These are phyloP conservation scores for Magallana ariakensis DNA, from an alignment of 1,140 invertebrate genomes.

Conservation along the genomic window DNA sequence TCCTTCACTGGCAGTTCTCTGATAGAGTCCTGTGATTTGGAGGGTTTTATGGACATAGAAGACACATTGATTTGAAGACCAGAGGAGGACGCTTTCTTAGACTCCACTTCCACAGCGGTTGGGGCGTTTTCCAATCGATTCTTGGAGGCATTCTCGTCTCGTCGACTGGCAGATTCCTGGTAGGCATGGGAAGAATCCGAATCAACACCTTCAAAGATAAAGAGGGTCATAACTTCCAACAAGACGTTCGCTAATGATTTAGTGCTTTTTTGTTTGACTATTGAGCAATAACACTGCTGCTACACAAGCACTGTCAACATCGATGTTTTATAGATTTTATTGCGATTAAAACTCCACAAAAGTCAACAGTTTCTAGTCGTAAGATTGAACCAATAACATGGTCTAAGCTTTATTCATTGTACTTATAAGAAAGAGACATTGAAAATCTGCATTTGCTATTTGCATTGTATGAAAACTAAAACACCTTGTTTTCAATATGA, in stretches of 20 bases:
- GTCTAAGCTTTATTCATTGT: too few relatives aligned
- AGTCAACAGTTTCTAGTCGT: neutral
- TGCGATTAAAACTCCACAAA: neutral
- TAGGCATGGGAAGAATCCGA: conserved; percentile 33
- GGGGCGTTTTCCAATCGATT: neutral
- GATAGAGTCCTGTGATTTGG: neutral
- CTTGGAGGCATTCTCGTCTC: neutral
- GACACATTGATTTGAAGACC: neutral
- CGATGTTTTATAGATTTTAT: conserved; percentile 2
- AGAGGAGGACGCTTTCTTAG: neutral
- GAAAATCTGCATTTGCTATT: too few relatives aligned
- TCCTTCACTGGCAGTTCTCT: neutral
- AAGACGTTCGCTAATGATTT: too few relatives aligned
- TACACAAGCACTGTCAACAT: neutral
- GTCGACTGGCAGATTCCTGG: conserved; percentile 5
- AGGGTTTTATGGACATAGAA: neutral
- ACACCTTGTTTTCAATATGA: too few relatives aligned
- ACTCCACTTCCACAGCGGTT: neutral
- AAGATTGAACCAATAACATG: too few relatives aligned
- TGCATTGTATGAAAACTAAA: too few relatives aligned
- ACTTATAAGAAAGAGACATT: too few relatives aligned
- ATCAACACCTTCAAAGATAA: conserved; percentile 10
- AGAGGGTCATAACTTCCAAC: neutral
- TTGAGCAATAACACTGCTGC: too few relatives aligned
- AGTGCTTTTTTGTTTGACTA: too few relatives aligned